Percentiles rank a stretch among this genome's conserved stretches.
Evolutionary conservation across 2,888 invertebrate species (phyloP).

Genomic region (Elegia similella): DNA sequence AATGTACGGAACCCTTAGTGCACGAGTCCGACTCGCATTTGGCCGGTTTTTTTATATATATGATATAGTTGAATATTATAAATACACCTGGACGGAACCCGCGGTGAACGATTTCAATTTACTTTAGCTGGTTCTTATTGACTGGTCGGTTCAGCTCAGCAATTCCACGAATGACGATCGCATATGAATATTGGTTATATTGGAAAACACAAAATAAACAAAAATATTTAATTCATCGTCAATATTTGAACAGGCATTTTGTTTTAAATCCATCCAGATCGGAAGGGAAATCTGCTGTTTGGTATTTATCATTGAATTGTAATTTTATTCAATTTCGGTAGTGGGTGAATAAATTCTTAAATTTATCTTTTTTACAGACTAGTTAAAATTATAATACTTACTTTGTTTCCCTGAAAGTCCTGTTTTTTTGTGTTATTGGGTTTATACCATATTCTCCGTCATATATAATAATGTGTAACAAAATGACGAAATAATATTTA

Average conservation of each 20-base stretch:
- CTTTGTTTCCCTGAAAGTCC: too few relatives aligned
- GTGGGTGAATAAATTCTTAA: conserved; percentile 27
- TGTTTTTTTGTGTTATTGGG: too few relatives aligned
- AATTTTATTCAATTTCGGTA: conserved; percentile 33
- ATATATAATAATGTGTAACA: too few relatives aligned
- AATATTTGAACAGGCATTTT: conserved; percentile 37
- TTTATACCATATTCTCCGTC: too few relatives aligned
- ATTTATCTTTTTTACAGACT: too few relatives aligned
- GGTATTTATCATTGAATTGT: conserved; percentile 39
- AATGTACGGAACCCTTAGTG: too few relatives aligned
- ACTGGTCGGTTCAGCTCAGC: conserved; percentile 32
- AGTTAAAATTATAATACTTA: too few relatives aligned
- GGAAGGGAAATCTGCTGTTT: conserved; percentile 37
- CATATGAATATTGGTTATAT: conserved; percentile 36
- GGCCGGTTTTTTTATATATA: too few relatives aligned
- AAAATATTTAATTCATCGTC: conserved; percentile 30
- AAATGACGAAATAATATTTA: too few relatives aligned
- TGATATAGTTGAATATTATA: too few relatives aligned
- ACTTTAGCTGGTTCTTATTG: conserved; percentile 33
- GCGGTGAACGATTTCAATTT: neutral
- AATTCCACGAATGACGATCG: conserved; percentile 38
- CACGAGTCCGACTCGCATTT: too few relatives aligned
- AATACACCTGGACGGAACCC: neutral
- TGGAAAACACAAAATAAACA: conserved; percentile 35
- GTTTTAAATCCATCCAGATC: conserved; percentile 37